Evolutionary conservation across 2,113 vertebrate genomes (phyloP).

Genomic region (Pampusana beccarii): DNA sequence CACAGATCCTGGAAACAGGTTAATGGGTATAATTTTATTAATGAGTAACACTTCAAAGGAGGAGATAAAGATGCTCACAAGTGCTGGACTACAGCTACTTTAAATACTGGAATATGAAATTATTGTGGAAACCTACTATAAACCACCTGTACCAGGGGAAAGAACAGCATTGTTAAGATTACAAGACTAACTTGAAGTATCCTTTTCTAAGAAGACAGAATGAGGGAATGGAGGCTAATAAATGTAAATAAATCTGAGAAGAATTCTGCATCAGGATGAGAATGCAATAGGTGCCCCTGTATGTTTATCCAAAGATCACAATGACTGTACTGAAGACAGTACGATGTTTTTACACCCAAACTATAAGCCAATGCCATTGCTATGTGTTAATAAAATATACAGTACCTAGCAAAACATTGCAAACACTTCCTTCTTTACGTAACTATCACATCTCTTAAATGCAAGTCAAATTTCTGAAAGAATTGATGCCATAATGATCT

Average conservation of each 20-base stretch:
- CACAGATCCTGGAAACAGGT: neutral
- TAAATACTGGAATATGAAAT: neutral
- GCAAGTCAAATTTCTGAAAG: neutral
- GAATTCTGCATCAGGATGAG: neutral
- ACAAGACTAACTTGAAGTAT: neutral
- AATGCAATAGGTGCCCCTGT: neutral
- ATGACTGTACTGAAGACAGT: neutral
- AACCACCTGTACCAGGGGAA: neutral
- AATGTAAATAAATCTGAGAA: neutral
- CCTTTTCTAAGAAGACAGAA: neutral
- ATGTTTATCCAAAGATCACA: neutral
- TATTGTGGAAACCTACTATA: neutral
- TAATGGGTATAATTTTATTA: slow-evolving; percentile 20
- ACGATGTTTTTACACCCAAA: neutral
- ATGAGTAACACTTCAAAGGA: slow-evolving; percentile 17
- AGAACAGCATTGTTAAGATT: neutral
- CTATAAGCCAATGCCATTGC: neutral
- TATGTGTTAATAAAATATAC: neutral
- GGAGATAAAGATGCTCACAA: neutral
- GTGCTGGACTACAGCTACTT: neutral
- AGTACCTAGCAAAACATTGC: neutral
- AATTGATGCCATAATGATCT: neutral
- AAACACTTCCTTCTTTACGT: neutral
- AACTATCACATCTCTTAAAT: neutral
- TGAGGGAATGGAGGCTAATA: neutral